Base-by-base conservation (phyloP, 2,113 vertebrate species). In the Anseranas semipalmata region DNA sequence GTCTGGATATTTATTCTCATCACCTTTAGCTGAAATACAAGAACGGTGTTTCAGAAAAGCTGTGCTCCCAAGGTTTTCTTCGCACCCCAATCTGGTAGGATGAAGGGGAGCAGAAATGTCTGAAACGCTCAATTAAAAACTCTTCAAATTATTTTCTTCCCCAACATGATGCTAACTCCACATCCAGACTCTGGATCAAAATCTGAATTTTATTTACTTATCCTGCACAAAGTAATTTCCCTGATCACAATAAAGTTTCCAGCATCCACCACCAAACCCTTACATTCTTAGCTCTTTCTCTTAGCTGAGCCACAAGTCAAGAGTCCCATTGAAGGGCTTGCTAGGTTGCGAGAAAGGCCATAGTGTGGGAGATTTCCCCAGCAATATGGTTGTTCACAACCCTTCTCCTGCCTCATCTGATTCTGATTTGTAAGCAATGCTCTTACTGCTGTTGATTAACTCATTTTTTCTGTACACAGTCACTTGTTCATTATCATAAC, bases 161-260 rank as follows among this genome's bases (percentile, higher is more conserved):
- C 28, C 0, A 0, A 18, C 6, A 78, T 3, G 66, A 6, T 30
- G 12, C 21, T 52, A 84, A 14, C 10, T 32, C 7, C 28, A 15
- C 3, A 53, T 13, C 5, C n/a, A 63, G 24, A 58, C 6, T 74
- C 30, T 4, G 6, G 12, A 63, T 78, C 52, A 50, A 5, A n/a
- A n/a, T 71, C 33, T 4, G 8, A 30, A 84, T 66, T 70, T 50
- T 77, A n/a, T 43, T 72, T 73, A 9, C 15, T 60, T 83, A 10
- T 43, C 15, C 33, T 52, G 5, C 60, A 21, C 30, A 73, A 65
- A 60, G 8, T 4, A 10, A 14, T 83, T 76, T 15, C 5, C 25
- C 35, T 12, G 17, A 28, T 53, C 7, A 56, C 24, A 53, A 21
- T 10, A 65, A 62, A 48, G 46, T 68, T 75, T 45, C n/a, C 46